A percentile compares a stretch with the other conserved stretches of the same genome.
Conservation (phyloP, 2,797 vertebrate species). For the Myripristis murdjan region DNA sequence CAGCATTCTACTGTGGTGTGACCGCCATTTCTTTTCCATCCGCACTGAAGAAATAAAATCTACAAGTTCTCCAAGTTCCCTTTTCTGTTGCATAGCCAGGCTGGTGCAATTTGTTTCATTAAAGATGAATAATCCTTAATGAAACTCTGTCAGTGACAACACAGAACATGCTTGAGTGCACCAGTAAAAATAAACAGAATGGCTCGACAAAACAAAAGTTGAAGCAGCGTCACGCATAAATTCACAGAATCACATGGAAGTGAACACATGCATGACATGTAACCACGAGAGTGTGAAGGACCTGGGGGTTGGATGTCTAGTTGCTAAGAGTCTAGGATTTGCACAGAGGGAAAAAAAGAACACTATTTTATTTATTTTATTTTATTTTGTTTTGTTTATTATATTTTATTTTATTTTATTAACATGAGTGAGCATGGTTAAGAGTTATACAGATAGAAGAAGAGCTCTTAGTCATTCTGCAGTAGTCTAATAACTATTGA, state of each 20-base stretch:
- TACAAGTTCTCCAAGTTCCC: background rate
- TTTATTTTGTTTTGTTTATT: too few species aligned
- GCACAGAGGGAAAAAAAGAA: too few species aligned
- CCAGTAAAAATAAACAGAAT: background rate
- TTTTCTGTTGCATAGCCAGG: background rate
- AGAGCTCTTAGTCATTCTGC: background rate
- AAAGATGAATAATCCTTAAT: too few species aligned
- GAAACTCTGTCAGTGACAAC: background rate
- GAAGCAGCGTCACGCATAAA: too few species aligned
- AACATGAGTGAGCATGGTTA: background rate
- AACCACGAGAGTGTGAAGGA: too few species aligned
- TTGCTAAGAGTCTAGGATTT: too few species aligned
- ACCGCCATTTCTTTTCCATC: too few species aligned
- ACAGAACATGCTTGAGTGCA: background rate
- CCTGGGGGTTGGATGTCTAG: too few species aligned
- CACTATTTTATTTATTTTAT: too few species aligned
- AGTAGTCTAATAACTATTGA: background rate
- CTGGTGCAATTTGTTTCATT: background rate
- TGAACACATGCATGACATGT: background rate
- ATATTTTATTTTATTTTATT: too few species aligned
- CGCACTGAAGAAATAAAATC: background rate
- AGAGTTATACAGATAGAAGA: background rate
- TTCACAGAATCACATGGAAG: too few species aligned
- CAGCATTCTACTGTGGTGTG: slow-evolving; percentile 9
- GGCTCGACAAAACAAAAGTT: too few species aligned